Evolutionary conservation across 2,797 vertebrate genomes (phyloP), one percentile per base, ranked within the genome.

Genomic region (Epinephelus malabaricus): DNA sequence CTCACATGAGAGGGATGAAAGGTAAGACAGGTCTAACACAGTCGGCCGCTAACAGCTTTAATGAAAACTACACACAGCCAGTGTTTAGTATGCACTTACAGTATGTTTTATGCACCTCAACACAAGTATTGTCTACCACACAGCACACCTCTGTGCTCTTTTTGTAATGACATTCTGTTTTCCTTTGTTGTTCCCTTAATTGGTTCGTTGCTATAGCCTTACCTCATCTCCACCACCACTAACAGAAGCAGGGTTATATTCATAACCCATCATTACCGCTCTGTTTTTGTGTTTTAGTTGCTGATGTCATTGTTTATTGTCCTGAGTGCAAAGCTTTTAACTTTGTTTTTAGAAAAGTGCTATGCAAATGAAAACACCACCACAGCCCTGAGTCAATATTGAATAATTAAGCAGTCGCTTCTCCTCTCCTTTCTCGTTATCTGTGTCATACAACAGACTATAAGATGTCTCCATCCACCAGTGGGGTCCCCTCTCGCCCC

Each of bases 401-500:
- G 54, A 38, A 67, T 72, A 80, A 79, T 75, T 6, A 81, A 87
- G 15, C 19, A 34, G 17, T 9, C 43, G 40, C 73, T 63, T 83
- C 18, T 55, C 17, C 17, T 60, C 38, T 76, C 46, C 10, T 55
- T 27, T 40, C 3, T 79, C 55, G 25, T 38, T 51, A 5, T 55
- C 40, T 62, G 3, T 87, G 21, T 84, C 85, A 75, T 25, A 73
- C 74, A 18, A 56, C 88, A 97, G 97, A 97, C 53, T 96, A 96
- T 87, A 96, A 96, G 90, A 97, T 96, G 92, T 93, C 96, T 76
- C 93, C 97, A 54, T 92, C 95, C 40, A 83, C 89, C 6, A 86
- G 90, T 0, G 91, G 90, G 30, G 87, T 93, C 27, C 81, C 94
- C 50, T 94, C 94, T 84, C 95, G 95, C 38, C 86, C 96, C 47